Evolutionary conservation across 30 jellyfish, hydroid and myxozoan genomes (phyloP), one percentile per base, ranked within the genome.

Genomic region (Rhopilema esculentum): DNA sequence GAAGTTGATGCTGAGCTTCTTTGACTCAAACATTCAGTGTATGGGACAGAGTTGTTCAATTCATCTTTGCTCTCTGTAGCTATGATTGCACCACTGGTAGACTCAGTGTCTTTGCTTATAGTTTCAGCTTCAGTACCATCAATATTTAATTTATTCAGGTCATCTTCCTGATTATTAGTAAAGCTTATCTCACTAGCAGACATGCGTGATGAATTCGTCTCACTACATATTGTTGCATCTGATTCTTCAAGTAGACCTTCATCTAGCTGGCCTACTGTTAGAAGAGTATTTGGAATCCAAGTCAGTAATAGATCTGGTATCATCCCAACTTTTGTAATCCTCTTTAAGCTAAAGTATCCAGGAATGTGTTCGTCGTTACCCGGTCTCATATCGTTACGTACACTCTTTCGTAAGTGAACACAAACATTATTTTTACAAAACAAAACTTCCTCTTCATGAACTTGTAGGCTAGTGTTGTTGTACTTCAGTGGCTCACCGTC

Each of bases 381-480:
- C 20, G 50, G 48, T 23, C 75, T 49, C 0, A 27, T 17, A 40
- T 32, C 92, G 64, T 53, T 25, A 24, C 66, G 32, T 25, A 70
- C 67, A 4, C 79, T 63, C 15, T 30, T 57, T 22, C 79, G 69
- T 21, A 32, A 27, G 61, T 89, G 95, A 8, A 95, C 98, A 77
- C 99, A 95, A 40, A 95, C 97, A 90, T 95, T 95, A 68, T 95
- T 95, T 72, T 95, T 95, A 73, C 99, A 95, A 67, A 89, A 49
- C 66, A 95, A 48, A 17, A 95, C 97, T 80, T 90, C 97, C 63
- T 95, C 99, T 52, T 95, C 96, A 20, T 57, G 66, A 6, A 85
- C 25, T 51, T 30, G 68, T 16, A 75, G 77, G n/a, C 77, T 77
- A 7, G 30, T 66, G 7, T 71, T 64, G 20, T 51, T 68, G 0